Base-by-base conservation (phyloP, 2,888 invertebrate genomes). In the Calephelis perditalis region DNA sequence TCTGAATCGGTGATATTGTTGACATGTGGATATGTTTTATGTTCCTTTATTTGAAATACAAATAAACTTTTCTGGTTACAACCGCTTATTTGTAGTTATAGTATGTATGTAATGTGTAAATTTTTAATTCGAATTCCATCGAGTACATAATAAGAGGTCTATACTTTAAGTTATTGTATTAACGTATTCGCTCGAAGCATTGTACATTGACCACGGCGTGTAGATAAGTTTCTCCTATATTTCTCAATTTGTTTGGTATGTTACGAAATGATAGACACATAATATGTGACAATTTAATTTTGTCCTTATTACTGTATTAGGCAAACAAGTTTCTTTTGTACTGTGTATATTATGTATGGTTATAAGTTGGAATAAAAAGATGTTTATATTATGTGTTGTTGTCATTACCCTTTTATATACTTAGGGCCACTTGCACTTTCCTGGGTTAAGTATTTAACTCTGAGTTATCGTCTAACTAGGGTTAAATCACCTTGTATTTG, bases 291-390 rank as follows among this genome's bases (percentile, higher is more conserved):
- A 87, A 87, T 88, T 89, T 89, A 69, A 82, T 84, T 87, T 88
- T 88, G 86, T 89, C 89, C 82, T 83, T 82, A 84, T 84, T 84
- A 88, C 89, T 91, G 89, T 85, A 84, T 81, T 86, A 87, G 81
- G 78, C 81, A 86, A 89, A 91, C 92, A 86, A 84, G 81, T 93
- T 94, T 94, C 93, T 94, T 94, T 95, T 94, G 94, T 95, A 94
- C 94, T 94, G 94, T 95, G 94, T 94, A 94, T 94, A 91, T 90
- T 88, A 94, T 94, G 94, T 94, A 94, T 93, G 94, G 93, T 93
- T 93, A 93, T 94, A 94, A 94, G 89, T 88, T 89, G 89, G 86
- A 88, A 89, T 88, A 89, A 89, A 90, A 90, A 88, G 87, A 89
- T 89, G 89, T 88, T 89, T 89, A 89, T 89, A 89, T 86, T 85